A percentile compares a stretch with the other conserved stretches of the same genome.
phyloP scores from a whole-genome alignment of 2,888 invertebrate genomes.

The Andrena fulva region DNA sequence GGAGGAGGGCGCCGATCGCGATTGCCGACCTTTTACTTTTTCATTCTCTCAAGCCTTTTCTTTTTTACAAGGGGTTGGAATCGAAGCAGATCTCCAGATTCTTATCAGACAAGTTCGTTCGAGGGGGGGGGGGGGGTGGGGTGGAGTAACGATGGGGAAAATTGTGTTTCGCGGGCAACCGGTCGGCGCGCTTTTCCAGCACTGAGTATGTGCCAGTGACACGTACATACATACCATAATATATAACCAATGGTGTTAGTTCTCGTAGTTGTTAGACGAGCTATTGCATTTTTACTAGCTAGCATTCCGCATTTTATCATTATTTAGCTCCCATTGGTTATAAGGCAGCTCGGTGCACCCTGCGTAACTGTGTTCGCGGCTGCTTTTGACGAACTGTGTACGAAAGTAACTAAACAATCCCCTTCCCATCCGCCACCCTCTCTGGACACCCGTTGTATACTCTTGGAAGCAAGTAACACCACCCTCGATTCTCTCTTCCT shows the following conservation, averaged over 20 bases:
- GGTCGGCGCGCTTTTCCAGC: slow-evolving; percentile 62
- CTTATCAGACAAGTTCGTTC: not conserved
- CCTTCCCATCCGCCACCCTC: not conserved
- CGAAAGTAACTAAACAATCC: slow-evolving; percentile 37
- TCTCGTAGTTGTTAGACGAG: slow-evolving; percentile 84
- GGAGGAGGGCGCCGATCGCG: slow-evolving; percentile 61
- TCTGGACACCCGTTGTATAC: not conserved
- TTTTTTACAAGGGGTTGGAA: not conserved
- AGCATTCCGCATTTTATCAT: slow-evolving; percentile 83
- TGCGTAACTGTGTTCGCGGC: slow-evolving; percentile 59
- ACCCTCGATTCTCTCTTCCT: not conserved
- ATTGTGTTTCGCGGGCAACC: not conserved
- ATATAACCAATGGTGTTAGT: slow-evolving; percentile 83
- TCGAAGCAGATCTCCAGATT: not conserved
- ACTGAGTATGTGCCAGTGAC: slow-evolving; percentile 76
- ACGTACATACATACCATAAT: slow-evolving; percentile 75
- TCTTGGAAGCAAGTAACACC: not conserved
- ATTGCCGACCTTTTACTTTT: not conserved
- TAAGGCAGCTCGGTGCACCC: slow-evolving; percentile 72
- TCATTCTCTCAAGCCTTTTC: not conserved
- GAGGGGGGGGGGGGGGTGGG: not conserved
- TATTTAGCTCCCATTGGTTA: slow-evolving; percentile 82
- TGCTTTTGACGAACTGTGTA: slow-evolving; percentile 54
- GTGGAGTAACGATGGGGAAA: not conserved
- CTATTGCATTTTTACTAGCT: slow-evolving; percentile 84